Base-by-base conservation (phyloP, 1,140 invertebrate genomes). In the Anastatus disparis region DNA sequence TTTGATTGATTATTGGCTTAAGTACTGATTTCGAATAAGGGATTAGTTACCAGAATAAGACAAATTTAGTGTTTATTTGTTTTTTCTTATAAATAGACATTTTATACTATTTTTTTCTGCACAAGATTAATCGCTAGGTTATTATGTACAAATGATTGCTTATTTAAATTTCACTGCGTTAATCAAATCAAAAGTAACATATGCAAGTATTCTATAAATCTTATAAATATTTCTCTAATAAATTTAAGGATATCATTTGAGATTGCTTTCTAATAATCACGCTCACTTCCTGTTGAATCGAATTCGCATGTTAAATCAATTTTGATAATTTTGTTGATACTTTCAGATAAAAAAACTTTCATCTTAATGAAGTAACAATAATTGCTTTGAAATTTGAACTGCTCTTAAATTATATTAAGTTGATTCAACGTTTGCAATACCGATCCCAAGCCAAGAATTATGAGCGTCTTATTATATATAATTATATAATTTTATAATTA, bases 181-280 rank as follows among this genome's bases (percentile, higher is more conserved):
- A 80, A 83, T 75, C 75, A 75, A 63, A 55, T 61, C 53, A 56
- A 68, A 74, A 68, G 66, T 75, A 78, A 83, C 78, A 78, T 80
- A 80, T 77, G 17, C 29, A 56, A 79, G 73, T 83, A 80, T 75
- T 77, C 74, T 73, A 72, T 82, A 79, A n/a, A 77, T 77, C 81
- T 85, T 84, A 84, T 75, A 85, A 84, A 84, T 84, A 82, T 84
- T 84, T 84, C 79, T 84, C 82, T 85, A 83, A 85, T 82, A 84
- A 82, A 78, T 77, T 85, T 82, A 83, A 77, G 74, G 76, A 81
- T n/a, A n/a, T 83, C 75, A 78, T 81, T 76, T 82, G 82, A 81
- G 82, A 84, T 85, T 85, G 82, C 82, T 84, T 84, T 82, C 79
- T 76, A n/a, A 66, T 83, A 78, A 82, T 83, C 80, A 84, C 79